phyloP scores from a whole-genome alignment of 1,140 invertebrate species.

The Dufourea novaeangliae region DNA sequence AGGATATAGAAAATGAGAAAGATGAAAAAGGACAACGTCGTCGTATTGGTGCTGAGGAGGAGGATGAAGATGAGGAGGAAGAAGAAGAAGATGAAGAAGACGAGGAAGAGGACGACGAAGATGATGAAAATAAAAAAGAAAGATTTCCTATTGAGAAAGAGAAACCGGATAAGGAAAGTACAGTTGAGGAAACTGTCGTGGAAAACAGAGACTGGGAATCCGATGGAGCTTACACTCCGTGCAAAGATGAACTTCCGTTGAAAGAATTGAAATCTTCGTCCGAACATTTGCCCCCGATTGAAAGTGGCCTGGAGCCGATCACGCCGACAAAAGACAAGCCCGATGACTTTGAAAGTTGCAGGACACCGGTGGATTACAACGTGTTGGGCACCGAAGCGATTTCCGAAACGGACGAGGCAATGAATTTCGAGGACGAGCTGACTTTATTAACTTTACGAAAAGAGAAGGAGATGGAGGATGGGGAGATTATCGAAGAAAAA shows the following conservation, averaged over 20 bases:
- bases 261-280: slow-evolving; percentile 57
- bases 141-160: slow-evolving; percentile 64
- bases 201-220: slow-evolving; percentile 72
- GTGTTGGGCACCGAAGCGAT: slow-evolving; percentile 78
- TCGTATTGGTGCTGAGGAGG: slow-evolving; percentile 3
- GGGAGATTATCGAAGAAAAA: slow-evolving; percentile 79
- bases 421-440: slow-evolving; percentile 78
- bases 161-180: slow-evolving; percentile 35
- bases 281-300: slow-evolving; percentile 30
- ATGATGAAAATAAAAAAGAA: slow-evolving; percentile 60
- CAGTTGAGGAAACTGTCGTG: slow-evolving; percentile 4
- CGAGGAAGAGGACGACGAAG: slow-evolving; percentile 49
- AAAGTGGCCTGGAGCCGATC: slow-evolving; percentile 75
- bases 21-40: background rate
- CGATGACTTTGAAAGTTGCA: slow-evolving; percentile 75
- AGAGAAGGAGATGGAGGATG: slow-evolving; percentile 77
- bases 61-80: slow-evolving; percentile 32
- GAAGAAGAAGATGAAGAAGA: slow-evolving; percentile 12
- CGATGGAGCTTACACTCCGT: slow-evolving; percentile 79
- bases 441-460: slow-evolving; percentile 56
- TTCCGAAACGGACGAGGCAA: slow-evolving; percentile 77
- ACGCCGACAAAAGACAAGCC: slow-evolving; percentile 74
- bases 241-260: slow-evolving; percentile 76
- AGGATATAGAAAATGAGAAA: slow-evolving; percentile 6
- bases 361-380: slow-evolving; percentile 77